These are phyloP conservation scores for Aythya fuligula DNA, from an alignment of 2,797 vertebrate genomes.

Conservation along the genomic window DNA sequence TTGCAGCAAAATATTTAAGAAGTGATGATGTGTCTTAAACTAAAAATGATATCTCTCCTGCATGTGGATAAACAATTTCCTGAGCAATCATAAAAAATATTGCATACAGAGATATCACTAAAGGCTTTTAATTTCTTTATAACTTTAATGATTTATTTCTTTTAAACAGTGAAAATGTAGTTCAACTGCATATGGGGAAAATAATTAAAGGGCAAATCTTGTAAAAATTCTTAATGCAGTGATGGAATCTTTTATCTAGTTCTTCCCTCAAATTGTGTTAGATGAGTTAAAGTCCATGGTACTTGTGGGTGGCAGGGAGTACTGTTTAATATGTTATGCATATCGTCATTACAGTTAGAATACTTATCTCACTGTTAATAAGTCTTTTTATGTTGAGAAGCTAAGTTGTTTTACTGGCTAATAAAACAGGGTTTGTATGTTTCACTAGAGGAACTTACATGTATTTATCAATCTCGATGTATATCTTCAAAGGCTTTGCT, in stretches of 20 bases:
- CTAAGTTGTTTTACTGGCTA: neutral
- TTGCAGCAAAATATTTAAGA: neutral
- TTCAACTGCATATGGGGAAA: neutral
- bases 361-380: neutral
- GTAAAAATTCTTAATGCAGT: neutral
- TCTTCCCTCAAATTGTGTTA: neutral
- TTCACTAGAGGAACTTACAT: neutral
- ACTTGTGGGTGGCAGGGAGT: neutral
- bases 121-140: neutral
- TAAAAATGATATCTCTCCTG: neutral
- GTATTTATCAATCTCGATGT: neutral
- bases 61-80: conserved; percentile 29
- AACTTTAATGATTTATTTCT: neutral
- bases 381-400: neutral
- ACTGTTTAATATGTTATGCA: neutral
- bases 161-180: neutral
- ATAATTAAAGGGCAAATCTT: neutral
- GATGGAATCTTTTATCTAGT: neutral
- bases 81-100: neutral
- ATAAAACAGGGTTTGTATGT: neutral
- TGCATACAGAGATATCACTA: neutral
- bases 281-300: neutral
- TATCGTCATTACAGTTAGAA: neutral
- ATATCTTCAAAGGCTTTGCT: neutral
- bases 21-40: conserved; percentile 12